phyloP scores from a whole-genome alignment of 2,797 vertebrate genomes.

The Arnoldichthys spilopterus region DNA sequence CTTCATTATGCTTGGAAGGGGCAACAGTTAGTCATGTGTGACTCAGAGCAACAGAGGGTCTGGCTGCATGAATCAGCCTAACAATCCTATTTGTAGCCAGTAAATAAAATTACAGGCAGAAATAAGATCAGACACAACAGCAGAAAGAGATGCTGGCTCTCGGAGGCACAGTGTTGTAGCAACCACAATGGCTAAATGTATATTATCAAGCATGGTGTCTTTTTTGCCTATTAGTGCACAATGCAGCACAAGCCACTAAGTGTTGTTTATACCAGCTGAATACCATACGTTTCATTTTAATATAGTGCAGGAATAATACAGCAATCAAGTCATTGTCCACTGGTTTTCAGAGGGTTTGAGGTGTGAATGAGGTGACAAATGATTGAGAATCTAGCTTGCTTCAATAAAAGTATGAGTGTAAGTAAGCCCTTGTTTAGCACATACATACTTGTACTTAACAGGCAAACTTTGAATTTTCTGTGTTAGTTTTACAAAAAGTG shows the following conservation, averaged over 20 bases:
- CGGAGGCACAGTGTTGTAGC: not conserved
- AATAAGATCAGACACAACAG: slow-evolving; percentile 7
- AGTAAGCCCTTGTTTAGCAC: no score
- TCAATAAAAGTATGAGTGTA: no score
- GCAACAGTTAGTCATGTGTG: slow-evolving; percentile 41
- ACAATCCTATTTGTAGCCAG: slow-evolving; percentile 34
- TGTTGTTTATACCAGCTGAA: not conserved
- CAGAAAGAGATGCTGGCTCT: not conserved
- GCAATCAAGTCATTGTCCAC: no score
- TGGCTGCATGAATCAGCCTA: slow-evolving; percentile 34
- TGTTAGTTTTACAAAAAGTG: no score
- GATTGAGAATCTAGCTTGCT: no score
- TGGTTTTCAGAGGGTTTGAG: not conserved
- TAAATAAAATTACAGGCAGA: slow-evolving; percentile 19
- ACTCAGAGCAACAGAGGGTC: slow-evolving; percentile 36
- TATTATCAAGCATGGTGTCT: not conserved
- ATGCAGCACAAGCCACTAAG: slow-evolving; percentile 3
- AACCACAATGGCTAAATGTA: not conserved
- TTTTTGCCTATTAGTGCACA: slow-evolving; percentile 1
- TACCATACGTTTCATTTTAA: not conserved
- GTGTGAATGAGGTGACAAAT: not conserved
- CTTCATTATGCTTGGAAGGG: slow-evolving; percentile 36
- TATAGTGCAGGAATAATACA: not conserved
- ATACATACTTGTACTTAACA: no score
- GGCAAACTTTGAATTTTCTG: no score